Base-by-base conservation (phyloP, 2,797 vertebrate genomes). In the Acanthis flammea region DNA sequence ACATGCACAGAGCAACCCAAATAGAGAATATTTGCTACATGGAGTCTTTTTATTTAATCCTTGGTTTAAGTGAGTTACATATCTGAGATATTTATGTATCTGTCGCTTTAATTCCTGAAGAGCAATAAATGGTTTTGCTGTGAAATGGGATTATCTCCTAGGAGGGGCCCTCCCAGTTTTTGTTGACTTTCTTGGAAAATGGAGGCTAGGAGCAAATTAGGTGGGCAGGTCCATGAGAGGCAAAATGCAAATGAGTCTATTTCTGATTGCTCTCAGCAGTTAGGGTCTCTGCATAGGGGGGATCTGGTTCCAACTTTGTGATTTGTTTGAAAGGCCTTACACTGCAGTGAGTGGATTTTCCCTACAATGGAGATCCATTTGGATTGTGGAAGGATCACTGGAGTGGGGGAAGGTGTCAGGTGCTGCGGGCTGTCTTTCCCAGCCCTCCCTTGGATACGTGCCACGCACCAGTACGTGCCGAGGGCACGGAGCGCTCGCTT, bases 401-500 rank as follows among this genome's bases (percentile, higher is more conserved):
- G 44, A 0, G 28, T 8, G 60, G 23, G 48, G 19, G 15, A 31
- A 14, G 6, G 1, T 18, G n/a, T 53, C 18, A 60, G 42, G 33
- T 58, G 19, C 27, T 5, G 2, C 3, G 27, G 61, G 4, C 28
- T 44, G 18, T 27, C n/a, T 55, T 60, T 63, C 35, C 44, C 10
- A 58, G 7, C 5, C 47, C 54, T 72, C 27, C 0, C 23, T 21
- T 35, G 48, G 48, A 6, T 22, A 2, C 1, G 0, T 19, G 37
- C 45, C 11, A 0, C 2, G 1, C 23, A 21, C 41, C 2, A 0
- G 17, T 42, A 19, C 0, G 0, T 3, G 54, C 50, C 0, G 4
- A 27, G 6, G 1, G 25, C 42, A 1, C 0, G 2, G 35, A 79
- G 21, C 0, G 0, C 68, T 31, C 23, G 0, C 48, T 65, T 22